These are phyloP conservation scores for Hozukius guyotensis DNA, from an alignment of 2,797 vertebrate species.

Conservation along the genomic window DNA sequence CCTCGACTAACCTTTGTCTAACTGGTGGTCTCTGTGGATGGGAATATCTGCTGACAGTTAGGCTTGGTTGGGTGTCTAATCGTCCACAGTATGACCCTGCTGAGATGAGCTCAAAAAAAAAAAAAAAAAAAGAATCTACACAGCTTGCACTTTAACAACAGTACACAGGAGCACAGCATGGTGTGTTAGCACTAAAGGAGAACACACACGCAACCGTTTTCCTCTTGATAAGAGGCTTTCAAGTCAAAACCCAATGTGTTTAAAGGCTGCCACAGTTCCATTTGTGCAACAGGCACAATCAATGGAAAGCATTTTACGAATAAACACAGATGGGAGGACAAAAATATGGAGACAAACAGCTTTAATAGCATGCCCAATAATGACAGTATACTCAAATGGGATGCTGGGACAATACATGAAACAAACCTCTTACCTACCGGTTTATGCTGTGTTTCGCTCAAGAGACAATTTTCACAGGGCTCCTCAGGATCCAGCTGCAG, in stretches of 20 bases:
- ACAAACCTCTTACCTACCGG: background rate
- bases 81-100: background rate
- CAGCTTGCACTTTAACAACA: background rate
- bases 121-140: background rate
- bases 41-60: slow-evolving; percentile 27
- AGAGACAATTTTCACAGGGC: background rate
- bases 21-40: slow-evolving; percentile 12
- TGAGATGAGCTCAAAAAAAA: background rate
- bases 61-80: slow-evolving; percentile 15
- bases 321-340: background rate
- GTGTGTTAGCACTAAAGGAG: background rate
- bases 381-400: background rate
- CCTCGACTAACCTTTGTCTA: slow-evolving; percentile 44
- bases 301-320: background rate
- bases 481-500: slow-evolving; percentile 7
- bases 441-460: slow-evolving; percentile 6
- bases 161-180: background rate
- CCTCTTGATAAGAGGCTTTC: background rate
- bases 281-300: background rate
- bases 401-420: background rate
- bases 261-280: background rate
- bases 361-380: background rate
- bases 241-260: background rate
- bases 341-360: background rate
- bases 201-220: background rate